Percentiles rank a stretch among this genome's conserved stretches.
Conservation (phyloP, 1,140 invertebrate genomes). For the Ptiloglossa arizonensis region DNA sequence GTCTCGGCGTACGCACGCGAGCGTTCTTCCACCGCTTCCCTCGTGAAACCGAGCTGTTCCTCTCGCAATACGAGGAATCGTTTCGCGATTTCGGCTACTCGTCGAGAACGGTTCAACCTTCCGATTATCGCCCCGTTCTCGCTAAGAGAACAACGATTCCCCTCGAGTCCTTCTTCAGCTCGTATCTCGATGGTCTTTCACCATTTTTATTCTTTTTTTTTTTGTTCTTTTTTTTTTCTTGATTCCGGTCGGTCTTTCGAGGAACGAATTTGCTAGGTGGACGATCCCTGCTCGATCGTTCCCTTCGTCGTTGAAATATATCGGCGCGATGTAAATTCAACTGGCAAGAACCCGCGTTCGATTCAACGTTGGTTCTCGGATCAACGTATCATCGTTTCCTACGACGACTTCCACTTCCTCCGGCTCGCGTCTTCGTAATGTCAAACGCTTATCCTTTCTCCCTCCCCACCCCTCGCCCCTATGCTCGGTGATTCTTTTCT, state of each 20-base stretch:
- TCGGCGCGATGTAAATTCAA: too few relatives aligned
- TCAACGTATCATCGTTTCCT: not conserved
- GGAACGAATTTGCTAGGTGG: too few relatives aligned
- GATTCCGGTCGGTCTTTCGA: not conserved
- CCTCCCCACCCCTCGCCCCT: not conserved
- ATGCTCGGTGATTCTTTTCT: not conserved
- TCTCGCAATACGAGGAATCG: not conserved
- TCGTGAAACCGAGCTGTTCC: constrained; percentile 20
- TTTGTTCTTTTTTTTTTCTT: too few relatives aligned
- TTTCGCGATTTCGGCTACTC: constrained; percentile 10
- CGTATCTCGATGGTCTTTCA: not conserved
- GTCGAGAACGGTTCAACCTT: not conserved
- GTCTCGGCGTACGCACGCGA: constrained; percentile 36
- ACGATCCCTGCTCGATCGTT: too few relatives aligned
- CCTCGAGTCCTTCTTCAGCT: not conserved
- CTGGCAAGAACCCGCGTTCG: not conserved
- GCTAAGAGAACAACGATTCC: not conserved
- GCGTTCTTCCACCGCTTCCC: not conserved
- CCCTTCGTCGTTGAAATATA: not conserved
- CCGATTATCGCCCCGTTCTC: too few relatives aligned
- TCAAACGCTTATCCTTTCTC: constrained; percentile 38
- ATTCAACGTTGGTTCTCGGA: not conserved
- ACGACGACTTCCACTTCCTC: not conserved
- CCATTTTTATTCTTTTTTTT: not conserved
- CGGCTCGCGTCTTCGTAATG: constrained; percentile 9